Conservation (phyloP, 2,888 invertebrate genomes). For the Pachymerium ferrugineum region DNA sequence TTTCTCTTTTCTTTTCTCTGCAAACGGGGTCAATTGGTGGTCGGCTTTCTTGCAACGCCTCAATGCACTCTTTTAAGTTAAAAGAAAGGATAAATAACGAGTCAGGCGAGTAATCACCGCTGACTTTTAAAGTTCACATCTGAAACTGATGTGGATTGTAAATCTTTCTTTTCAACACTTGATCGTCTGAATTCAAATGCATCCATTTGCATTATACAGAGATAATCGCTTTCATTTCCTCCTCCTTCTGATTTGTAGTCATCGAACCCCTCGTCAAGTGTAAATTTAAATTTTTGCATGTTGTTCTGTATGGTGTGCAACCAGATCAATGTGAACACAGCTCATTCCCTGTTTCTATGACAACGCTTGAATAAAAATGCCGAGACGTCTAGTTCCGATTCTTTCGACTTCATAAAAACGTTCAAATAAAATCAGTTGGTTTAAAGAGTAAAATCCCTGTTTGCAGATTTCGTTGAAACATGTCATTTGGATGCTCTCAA, state of each 20-base stretch:
- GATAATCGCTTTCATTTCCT: background rate
- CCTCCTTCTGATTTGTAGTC: background rate
- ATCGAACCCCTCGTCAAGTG: background rate
- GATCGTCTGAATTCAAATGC: background rate
- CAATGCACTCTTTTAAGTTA: constrained; percentile 1
- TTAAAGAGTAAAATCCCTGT: no score
- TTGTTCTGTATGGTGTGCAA: constrained; percentile 1
- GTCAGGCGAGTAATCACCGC: background rate
- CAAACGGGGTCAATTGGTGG: constrained; percentile 22
- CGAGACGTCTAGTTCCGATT: no score
- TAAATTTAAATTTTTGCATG: background rate
- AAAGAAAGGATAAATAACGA: background rate
- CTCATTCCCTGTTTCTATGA: constrained; percentile 14
- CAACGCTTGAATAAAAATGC: background rate
- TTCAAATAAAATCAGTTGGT: no score
- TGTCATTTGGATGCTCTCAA: no score
- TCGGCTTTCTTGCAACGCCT: constrained; percentile 15
- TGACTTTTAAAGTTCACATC: background rate
- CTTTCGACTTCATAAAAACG: no score
- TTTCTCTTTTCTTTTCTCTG: no score
- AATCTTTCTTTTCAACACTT: background rate
- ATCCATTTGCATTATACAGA: background rate
- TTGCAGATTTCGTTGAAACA: no score
- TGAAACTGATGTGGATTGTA: background rate
- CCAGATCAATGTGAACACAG: background rate